Conservation (phyloP, 2,113 vertebrate species). For the Thamnophis sirtalis region DNA sequence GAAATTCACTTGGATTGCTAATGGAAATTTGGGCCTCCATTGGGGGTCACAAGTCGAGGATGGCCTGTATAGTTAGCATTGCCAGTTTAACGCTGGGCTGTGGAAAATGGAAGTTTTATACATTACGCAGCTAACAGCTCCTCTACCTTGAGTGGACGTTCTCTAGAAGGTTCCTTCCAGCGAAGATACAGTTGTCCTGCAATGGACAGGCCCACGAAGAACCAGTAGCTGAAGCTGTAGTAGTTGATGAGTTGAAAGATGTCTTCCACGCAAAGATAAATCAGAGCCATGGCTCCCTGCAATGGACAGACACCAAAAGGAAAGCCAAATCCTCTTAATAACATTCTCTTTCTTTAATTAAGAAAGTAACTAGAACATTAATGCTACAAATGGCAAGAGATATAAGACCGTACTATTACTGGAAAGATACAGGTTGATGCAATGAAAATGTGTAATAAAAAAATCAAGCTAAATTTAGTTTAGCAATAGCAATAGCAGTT, state of each 20-base stretch:
- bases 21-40: not conserved
- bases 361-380: no score
- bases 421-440: no score
- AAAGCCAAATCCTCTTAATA: no score
- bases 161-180: conserved; percentile 83
- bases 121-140: not conserved
- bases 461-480: no score
- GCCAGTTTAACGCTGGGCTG: not conserved
- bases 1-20: not conserved
- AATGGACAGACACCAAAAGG: not conserved
- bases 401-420: no score
- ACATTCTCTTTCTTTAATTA: no score
- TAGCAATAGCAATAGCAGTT: no score
- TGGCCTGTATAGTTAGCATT: not conserved
- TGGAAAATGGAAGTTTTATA: no score
- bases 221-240: conserved; percentile 96
- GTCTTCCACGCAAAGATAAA: conserved; percentile 89
- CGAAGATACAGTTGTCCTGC: conserved; percentile 87
- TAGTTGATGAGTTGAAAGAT: conserved; percentile 92
- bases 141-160: conserved; percentile 82
- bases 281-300: conserved; percentile 84
- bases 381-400: no score
- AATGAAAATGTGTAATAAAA: no score
- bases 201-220: conserved; percentile 90
- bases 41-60: not conserved